Conservation (phyloP, 1,140 invertebrate species). For the Pseudoatta argentina region DNA sequence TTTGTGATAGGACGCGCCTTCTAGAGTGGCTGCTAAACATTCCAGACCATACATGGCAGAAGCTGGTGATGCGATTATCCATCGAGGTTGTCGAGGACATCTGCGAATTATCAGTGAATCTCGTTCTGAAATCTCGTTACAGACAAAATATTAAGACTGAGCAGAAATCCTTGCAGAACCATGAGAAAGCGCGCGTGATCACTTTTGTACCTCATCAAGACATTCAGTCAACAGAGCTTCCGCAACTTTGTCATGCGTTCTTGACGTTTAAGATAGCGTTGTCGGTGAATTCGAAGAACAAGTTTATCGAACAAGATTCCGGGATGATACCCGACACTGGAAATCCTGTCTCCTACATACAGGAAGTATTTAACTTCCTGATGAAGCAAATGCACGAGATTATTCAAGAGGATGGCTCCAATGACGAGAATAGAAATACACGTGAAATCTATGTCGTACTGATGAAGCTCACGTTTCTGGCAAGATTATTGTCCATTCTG, state of each 20-base stretch:
- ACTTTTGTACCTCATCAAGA: background rate
- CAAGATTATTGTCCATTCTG: conserved; percentile 23
- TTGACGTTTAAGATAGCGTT: conserved; percentile 8
- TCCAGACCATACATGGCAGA: conserved; percentile 42
- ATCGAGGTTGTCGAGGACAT: conserved; percentile 57
- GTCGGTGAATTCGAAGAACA: background rate
- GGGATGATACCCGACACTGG: too few species aligned
- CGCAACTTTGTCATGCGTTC: conserved; percentile 27
- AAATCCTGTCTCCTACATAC: background rate
- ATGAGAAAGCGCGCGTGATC: background rate
- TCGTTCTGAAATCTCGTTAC: conserved; percentile 16
- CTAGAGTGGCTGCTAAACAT: conserved; percentile 75
- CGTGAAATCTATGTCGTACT: background rate
- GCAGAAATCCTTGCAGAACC: background rate
- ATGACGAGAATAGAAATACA: background rate
- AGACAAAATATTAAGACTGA: conserved; percentile 1
- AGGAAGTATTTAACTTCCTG: conserved; percentile 12
- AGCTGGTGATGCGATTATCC: conserved; percentile 48
- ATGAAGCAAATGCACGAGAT: background rate
- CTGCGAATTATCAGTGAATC: background rate
- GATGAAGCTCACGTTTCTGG: conserved; percentile 14
- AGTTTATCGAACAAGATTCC: background rate
- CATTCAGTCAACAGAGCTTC: background rate
- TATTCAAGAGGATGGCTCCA: conserved; percentile 16
- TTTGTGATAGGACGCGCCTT: conserved; percentile 73